These are phyloP conservation scores for Cheiracanthium punctorium DNA, from an alignment of 2,888 invertebrate species.

Conservation along the genomic window DNA sequence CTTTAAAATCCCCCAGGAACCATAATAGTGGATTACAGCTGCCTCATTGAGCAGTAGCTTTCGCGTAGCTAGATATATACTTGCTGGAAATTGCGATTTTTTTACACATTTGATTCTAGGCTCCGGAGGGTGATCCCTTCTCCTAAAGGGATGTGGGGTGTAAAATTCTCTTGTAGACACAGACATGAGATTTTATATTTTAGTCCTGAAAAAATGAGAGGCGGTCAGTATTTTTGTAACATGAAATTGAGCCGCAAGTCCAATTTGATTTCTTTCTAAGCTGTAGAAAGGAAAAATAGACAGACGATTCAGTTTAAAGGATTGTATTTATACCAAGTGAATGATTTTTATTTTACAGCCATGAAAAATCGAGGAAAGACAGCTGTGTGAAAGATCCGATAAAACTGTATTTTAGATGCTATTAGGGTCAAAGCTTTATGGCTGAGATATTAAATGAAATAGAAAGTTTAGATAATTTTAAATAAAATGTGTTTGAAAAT, in stretches of 20 bases:
- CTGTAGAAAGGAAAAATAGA: background rate
- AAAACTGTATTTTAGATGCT: background rate
- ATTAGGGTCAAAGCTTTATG: too few relatives aligned
- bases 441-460: too few relatives aligned
- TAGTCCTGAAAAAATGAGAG: background rate
- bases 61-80: background rate
- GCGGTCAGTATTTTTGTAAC: background rate
- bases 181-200: background rate
- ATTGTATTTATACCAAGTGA: background rate
- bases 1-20: slow-evolving; percentile 31
- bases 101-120: background rate
- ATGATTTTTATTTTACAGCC: background rate
- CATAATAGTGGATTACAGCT: slow-evolving; percentile 8
- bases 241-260: background rate
- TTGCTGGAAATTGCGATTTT: background rate
- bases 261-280: background rate
- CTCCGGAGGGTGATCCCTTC: background rate
- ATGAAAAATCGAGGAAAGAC: background rate
- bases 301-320: background rate
- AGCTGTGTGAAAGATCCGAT: background rate
- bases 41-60: background rate
- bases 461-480: too few relatives aligned
- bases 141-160: background rate
- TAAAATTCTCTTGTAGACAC: background rate
- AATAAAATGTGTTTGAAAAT: too few relatives aligned